These are phyloP conservation scores for Vanessa tameamea DNA, from an alignment of 1,140 invertebrate species.

Conservation along the genomic window DNA sequence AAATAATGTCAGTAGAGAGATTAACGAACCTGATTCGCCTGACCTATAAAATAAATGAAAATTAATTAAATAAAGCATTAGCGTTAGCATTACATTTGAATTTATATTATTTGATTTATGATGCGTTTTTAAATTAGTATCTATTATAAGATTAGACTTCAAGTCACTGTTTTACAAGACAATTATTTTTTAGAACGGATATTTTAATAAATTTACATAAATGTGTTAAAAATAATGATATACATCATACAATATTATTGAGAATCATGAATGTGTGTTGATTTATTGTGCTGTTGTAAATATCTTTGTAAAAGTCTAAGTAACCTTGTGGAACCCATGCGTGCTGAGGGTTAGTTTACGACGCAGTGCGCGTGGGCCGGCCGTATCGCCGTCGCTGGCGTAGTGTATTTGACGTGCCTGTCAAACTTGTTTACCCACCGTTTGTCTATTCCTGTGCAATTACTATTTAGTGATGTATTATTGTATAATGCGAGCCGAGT, in stretches of 20 bases:
- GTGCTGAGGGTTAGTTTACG: slow-evolving; percentile 38
- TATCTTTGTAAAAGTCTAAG: slow-evolving; percentile 8
- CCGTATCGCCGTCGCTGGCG: slow-evolving; percentile 30
- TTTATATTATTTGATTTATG: neutral
- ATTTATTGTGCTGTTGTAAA: slow-evolving; percentile 13
- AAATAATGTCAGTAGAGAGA: slow-evolving; percentile 78
- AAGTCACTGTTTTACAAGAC: too few species aligned
- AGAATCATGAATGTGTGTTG: neutral
- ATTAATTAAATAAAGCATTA: slow-evolving; percentile 14
- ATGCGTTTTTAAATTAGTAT: neutral
- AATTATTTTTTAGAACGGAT: too few species aligned
- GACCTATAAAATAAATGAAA: slow-evolving; percentile 64
- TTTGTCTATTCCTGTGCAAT: slow-evolving; percentile 50
- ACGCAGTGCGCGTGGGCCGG: slow-evolving; percentile 53
- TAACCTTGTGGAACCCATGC: slow-evolving; percentile 24
- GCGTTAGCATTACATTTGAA: too few species aligned
- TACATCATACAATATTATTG: neutral
- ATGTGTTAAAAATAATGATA: neutral
- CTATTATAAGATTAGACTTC: neutral
- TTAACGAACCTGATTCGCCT: slow-evolving; percentile 73
- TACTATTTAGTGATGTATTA: slow-evolving; percentile 17
- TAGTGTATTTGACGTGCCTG: slow-evolving; percentile 52
- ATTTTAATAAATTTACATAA: too few species aligned
- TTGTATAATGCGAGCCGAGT: neutral
- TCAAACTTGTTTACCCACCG: slow-evolving; percentile 62